Evolutionary conservation across 2,113 vertebrate genomes (phyloP).

Genomic region (Myrmecophaga tridactyla): DNA sequence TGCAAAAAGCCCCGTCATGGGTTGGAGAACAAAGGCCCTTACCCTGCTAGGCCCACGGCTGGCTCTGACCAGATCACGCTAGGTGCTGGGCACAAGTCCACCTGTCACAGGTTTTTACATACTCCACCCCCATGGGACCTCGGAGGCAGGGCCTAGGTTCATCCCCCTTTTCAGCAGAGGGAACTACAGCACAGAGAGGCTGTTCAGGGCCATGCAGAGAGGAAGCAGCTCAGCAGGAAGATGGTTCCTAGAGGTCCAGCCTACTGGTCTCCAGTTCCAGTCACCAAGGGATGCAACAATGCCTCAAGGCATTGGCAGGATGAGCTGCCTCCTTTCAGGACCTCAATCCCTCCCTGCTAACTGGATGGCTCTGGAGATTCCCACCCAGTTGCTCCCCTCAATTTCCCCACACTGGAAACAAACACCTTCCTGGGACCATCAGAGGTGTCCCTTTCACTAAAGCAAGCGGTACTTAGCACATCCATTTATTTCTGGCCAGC

Average conservation of each 20-base stretch:
- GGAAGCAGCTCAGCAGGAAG: neutral
- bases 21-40: neutral
- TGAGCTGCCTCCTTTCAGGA: accelerated
- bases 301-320: accelerated
- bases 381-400: accelerated
- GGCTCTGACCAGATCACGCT: neutral
- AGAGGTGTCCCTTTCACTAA: neutral
- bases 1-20: accelerated
- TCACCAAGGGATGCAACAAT: accelerated
- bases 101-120: too few species aligned
- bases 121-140: accelerated
- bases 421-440: accelerated
- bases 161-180: accelerated
- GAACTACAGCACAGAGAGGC: neutral
- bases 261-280: neutral
- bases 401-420: too few species aligned
- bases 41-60: accelerated
- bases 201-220: accelerated
- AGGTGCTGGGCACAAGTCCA: accelerated
- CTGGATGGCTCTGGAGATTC: neutral
- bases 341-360: neutral
- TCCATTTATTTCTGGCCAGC: neutral
- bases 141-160: accelerated
- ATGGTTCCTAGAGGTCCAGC: accelerated
- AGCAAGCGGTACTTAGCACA: neutral